phyloP scores from a whole-genome alignment of 2,888 invertebrate genomes.

The Macaria liturata region DNA sequence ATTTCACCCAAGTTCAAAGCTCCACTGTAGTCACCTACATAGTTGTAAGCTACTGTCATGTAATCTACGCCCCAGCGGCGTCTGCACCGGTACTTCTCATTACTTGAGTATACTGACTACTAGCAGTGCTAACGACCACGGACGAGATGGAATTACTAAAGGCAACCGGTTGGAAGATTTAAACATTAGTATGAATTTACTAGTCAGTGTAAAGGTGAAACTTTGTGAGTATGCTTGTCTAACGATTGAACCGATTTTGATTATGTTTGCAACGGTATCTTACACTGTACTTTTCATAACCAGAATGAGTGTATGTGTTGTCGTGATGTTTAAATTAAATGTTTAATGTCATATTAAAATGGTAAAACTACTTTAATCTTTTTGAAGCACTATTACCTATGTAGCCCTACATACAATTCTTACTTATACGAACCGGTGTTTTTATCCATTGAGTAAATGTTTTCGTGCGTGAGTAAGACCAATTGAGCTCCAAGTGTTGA shows the following conservation, averaged over 20 bases:
- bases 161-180: background rate
- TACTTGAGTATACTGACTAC: constrained; percentile 11
- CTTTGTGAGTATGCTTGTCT: background rate
- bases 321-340: no score
- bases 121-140: constrained; percentile 5
- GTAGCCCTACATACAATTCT: no score
- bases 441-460: background rate
- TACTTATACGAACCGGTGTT: background rate
- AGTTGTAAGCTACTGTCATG: constrained; percentile 8
- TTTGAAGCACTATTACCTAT: no score
- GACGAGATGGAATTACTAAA: background rate
- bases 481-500: constrained; percentile 7
- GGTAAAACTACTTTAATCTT: no score
- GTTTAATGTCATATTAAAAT: no score
- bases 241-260: no score
- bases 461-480: constrained; percentile 17
- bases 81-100: constrained; percentile 18
- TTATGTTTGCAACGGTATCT: no score
- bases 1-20: no score
- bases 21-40: constrained; percentile 5
- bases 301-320: no score
- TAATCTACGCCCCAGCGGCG: constrained; percentile 13
- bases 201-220: background rate
- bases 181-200: background rate
- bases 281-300: no score